Conservation (phyloP, 2,113 vertebrate species). For the Noctilio leporinus region DNA sequence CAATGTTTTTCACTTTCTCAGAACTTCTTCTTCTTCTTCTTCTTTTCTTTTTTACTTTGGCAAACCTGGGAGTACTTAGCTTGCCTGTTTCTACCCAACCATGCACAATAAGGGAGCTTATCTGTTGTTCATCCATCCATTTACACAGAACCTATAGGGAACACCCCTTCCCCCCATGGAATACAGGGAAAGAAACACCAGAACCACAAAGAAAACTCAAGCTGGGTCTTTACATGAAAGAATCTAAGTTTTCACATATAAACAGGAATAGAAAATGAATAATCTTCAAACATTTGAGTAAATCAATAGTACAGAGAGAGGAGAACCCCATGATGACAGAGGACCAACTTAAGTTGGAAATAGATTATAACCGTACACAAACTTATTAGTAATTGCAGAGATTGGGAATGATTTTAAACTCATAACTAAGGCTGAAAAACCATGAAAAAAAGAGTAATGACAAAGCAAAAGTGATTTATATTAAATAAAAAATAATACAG, state of each 20-base stretch:
- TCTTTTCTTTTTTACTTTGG: neutral
- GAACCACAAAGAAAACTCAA: neutral
- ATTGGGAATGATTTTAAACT: neutral
- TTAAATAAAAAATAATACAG: neutral
- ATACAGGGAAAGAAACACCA: neutral
- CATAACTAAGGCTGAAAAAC: neutral
- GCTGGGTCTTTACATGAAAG: neutral
- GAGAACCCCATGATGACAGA: neutral
- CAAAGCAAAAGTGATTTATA: neutral
- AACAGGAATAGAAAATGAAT: neutral
- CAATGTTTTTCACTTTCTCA: neutral
- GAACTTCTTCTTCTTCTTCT: no score
- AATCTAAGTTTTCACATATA: neutral
- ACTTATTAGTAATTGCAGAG: neutral
- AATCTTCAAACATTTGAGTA: neutral
- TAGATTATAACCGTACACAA: neutral
- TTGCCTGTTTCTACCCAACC: neutral
- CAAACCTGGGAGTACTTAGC: neutral
- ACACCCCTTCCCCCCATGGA: fast-evolving
- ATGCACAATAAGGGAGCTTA: neutral
- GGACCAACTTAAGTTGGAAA: neutral
- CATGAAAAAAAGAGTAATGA: neutral
- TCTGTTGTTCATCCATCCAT: neutral
- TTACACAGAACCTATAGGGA: neutral
- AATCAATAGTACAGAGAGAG: neutral